Base-by-base conservation (phyloP, 2,797 vertebrate genomes). In the Sebastolobus alascanus region DNA sequence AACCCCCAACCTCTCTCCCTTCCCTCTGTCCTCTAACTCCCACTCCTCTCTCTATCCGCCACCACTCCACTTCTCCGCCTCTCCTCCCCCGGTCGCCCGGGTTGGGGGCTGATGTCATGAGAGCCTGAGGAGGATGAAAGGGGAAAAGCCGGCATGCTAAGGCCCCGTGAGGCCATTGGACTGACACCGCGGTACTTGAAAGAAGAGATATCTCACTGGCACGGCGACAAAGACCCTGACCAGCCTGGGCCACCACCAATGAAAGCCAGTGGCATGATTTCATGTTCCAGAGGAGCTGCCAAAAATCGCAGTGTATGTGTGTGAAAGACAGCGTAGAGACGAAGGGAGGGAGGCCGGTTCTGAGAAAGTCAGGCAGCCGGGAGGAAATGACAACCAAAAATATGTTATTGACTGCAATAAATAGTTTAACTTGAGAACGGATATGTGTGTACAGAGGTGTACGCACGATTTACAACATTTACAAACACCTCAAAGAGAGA, bases 191-290 rank as follows among this genome's bases (percentile, higher is more conserved):
- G 63, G 69, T 12, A 79, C 89, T 82, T 91, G 85, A 92, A 94
- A 94, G 89, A 80, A 65, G 88, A 89, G 89, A 92, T 92, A 89
- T 91, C 87, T 84, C 67, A 50, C 91, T 93, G 93, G 93, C 92
- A 90, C 68, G 0, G 77, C 58, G 88, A 91, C 92, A 94, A 90
- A 91, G 84, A 83, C 84, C 60, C 80, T 20, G 33, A 82, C 79
- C 59, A 60, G 77, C 59, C 76, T 8, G 84, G 55, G 85, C 65
- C 65, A 25, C 84, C 80, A 76, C 84, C 85, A 76, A 59, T 81
- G 82, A 83, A 82, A 82, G 85, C 85, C 87, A 59, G 81, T 70
- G 88, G 74, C 90, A 90, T 88, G 90, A 93, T 91, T 93, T 90
- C 90, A 92, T 91, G 92, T 94, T 95, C 90, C 92, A 92, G 76